These are phyloP conservation scores for Nycticorax nycticorax DNA, from an alignment of 2,113 vertebrate species.

Conservation along the genomic window DNA sequence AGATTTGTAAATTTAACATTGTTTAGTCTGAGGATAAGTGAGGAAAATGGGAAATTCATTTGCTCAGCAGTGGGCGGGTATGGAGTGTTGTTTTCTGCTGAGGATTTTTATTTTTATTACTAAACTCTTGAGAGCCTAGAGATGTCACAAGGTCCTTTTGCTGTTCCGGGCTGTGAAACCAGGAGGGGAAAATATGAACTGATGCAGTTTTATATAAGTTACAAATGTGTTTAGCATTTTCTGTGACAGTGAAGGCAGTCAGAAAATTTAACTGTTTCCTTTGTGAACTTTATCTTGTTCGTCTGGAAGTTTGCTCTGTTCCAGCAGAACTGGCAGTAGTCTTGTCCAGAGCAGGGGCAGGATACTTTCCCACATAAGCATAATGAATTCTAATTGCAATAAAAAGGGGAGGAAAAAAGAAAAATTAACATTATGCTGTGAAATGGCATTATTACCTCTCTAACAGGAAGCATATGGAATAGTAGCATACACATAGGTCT, in stretches of 20 bases:
- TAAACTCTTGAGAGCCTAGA: conserved; percentile 22
- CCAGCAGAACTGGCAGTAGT: background rate
- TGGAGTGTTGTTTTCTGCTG: conserved; percentile 43
- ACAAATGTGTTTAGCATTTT: conserved; percentile 45
- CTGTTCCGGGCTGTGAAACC: conserved; percentile 18
- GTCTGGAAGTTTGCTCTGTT: background rate
- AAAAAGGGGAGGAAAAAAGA: background rate
- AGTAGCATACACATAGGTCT: background rate
- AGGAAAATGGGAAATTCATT: conserved; percentile 58
- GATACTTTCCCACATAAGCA: background rate
- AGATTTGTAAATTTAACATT: conserved; percentile 9
- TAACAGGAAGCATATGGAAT: conserved; percentile 55
- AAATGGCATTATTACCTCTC: conserved; percentile 34
- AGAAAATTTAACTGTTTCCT: conserved; percentile 61
- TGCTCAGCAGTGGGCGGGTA: conserved; percentile 27
- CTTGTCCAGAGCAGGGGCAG: background rate
- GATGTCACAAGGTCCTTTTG: conserved; percentile 43
- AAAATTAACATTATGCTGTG: background rate
- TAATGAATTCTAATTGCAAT: conserved; percentile 10
- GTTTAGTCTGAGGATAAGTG: conserved; percentile 54
- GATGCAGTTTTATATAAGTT: conserved; percentile 30
- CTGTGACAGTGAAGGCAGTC: background rate
- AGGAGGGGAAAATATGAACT: conserved; percentile 66
- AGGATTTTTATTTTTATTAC: conserved; percentile 54
- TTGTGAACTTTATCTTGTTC: conserved; percentile 31